Evolutionary conservation across 2,797 vertebrate genomes (phyloP), one percentile per base, ranked within the genome.

Genomic region (Pantherophis vulpinus): DNA sequence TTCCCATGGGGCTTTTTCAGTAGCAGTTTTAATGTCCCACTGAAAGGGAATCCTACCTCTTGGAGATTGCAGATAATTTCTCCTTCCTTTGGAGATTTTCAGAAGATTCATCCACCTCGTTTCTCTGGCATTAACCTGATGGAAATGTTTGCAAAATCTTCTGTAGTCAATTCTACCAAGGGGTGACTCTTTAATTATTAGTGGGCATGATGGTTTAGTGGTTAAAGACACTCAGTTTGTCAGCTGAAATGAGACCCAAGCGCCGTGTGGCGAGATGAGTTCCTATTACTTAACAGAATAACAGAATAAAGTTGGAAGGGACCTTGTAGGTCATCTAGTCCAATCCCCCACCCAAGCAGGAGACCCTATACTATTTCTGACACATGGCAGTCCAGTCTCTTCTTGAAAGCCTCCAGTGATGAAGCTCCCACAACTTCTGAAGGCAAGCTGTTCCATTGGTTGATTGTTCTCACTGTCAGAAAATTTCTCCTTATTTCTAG

Each of bases 241-340:
- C n/a, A 74, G 14, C 66, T 74, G 7, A n/a, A 66, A 66, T 0
- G 5, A 66, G 29, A 66, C 11, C 4, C 12, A 11, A n/a, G 27
- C 0, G 27, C 61, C 12, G 1, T 4, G 29, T 1, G 4, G 25
- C 2, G 2, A 7, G 14, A 9, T 37, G n/a, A 74, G 7, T 29
- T 74, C 14, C n/a, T 18, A 16, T 37, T 37, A 8, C 11, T 63
- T 63, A 63, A n/a, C 3, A 63, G 61, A 63, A 63, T 63, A 13
- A 63, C 4, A 13, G 61, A 63, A 51, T 51, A 51, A 51, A 51
- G 27, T 29, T 63, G 61, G 61, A 63, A 63, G 27, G 11, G 10
- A 63, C 27, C 27, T 63, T 29, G 61, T 29, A 63, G 4, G 27
- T 13, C 27, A 63, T 63, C 61, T 63, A 13, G 27, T n/a, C 27